A percentile compares a stretch with the other conserved stretches of the same genome.
phyloP scores from a whole-genome alignment of 2,888 invertebrate species.

The Synanthedon myopaeformis region DNA sequence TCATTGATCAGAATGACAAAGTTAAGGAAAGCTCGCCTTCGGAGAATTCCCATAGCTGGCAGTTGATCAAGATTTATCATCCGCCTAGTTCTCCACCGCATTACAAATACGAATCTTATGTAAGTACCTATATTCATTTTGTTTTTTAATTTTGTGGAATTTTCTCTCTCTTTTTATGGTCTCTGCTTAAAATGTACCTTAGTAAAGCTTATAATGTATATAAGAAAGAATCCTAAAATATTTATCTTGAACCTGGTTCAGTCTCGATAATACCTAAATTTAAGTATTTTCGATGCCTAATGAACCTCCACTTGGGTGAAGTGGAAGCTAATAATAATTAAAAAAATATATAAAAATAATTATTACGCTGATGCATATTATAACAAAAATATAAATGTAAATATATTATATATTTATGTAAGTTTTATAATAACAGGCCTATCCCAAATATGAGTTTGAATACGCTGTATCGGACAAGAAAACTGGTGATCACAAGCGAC shows the following conservation, averaged over 20 bases:
- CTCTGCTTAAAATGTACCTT: too few relatives aligned
- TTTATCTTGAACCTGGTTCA: too few relatives aligned
- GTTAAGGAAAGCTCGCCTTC: slow-evolving; percentile 9
- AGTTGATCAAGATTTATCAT: slow-evolving; percentile 40
- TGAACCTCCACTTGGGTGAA: too few relatives aligned
- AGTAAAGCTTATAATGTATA: too few relatives aligned
- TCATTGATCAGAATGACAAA: slow-evolving; percentile 29
- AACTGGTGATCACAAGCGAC: slow-evolving; percentile 69
- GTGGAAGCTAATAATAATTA: too few relatives aligned
- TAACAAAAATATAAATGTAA: too few relatives aligned
- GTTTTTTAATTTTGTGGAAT: slow-evolving; percentile 1
- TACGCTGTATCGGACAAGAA: slow-evolving; percentile 70
- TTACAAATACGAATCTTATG: slow-evolving; percentile 4
- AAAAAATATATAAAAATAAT: too few relatives aligned
- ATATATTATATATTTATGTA: too few relatives aligned
- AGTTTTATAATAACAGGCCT: slow-evolving; percentile 28
- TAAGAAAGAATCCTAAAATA: too few relatives aligned
- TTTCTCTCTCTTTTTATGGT: neutral
- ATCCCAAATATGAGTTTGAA: slow-evolving; percentile 72
- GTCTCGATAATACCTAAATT: too few relatives aligned
- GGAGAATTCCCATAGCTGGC: slow-evolving; percentile 32
- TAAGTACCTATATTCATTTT: slow-evolving; percentile 2
- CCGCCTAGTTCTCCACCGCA: slow-evolving; percentile 28
- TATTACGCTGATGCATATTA: too few relatives aligned
- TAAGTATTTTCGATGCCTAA: too few relatives aligned